Conservation (phyloP, 2,888 invertebrate species). For the Dryocosmus kuriphilus region DNA sequence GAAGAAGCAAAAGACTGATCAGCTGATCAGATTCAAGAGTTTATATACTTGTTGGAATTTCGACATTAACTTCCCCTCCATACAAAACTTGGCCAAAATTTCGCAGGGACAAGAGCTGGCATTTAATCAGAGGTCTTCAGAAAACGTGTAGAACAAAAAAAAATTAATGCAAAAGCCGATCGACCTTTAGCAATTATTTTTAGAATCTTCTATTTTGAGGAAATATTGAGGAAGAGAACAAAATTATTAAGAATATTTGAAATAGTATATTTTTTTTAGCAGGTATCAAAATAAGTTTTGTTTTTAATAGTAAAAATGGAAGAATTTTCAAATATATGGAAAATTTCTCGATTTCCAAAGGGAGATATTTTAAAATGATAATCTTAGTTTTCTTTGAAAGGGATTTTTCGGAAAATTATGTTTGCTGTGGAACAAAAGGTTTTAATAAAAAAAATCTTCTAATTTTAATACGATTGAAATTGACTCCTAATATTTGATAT, state of each 20-base stretch:
- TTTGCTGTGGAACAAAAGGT: neutral
- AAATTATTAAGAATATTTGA: no score
- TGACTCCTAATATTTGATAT: no score
- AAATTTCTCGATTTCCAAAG: no score
- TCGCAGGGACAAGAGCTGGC: neutral
- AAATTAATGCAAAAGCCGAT: neutral
- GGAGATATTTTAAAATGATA: no score
- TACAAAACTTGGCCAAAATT: neutral
- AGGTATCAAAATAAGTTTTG: no score
- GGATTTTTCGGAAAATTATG: no score
- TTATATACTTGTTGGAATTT: constrained; percentile 10
- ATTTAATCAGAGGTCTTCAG: neutral
- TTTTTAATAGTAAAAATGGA: no score
- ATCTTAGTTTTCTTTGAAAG: no score
- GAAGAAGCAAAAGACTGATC: neutral
- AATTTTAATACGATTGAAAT: no score
- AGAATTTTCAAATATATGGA: no score
- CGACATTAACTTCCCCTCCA: neutral
- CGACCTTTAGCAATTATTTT: neutral
- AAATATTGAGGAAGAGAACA: neutral
- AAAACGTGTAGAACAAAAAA: neutral
- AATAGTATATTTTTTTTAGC: no score
- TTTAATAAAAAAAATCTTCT: neutral
- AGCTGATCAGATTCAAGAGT: neutral
- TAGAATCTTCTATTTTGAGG: neutral